Conservation (phyloP, 2,888 invertebrate genomes). For the Drosophila diplacantha region DNA sequence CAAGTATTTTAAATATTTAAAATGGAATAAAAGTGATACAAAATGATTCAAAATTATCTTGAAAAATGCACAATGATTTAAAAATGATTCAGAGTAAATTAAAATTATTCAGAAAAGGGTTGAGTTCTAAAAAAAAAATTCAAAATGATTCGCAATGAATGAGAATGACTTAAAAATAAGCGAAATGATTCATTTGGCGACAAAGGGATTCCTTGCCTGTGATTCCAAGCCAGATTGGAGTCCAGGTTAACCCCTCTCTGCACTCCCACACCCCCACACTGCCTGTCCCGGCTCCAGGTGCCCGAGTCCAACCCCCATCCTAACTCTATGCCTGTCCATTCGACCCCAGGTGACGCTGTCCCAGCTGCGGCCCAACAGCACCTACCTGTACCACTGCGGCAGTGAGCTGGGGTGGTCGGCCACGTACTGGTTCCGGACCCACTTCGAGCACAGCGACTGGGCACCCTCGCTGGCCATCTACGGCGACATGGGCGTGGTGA, state of each 20-base stretch:
- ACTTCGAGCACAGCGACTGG: conserved; percentile 84
- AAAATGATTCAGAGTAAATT: too few relatives aligned
- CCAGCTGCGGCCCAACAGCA: conserved; percentile 81
- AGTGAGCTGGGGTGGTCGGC: conserved; percentile 90
- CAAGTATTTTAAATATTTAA: too few relatives aligned
- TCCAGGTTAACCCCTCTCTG: neutral
- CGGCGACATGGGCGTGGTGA: conserved; percentile 96
- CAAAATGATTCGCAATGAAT: neutral
- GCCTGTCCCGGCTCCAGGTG: neutral
- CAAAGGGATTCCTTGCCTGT: neutral
- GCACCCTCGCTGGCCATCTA: conserved; percentile 89
- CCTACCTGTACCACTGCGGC: conserved; percentile 89
- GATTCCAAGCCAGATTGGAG: neutral
- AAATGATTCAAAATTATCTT: too few relatives aligned
- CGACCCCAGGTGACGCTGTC: conserved; percentile 77
- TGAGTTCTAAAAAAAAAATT: neutral
- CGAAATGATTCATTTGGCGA: neutral
- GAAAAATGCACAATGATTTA: too few relatives aligned
- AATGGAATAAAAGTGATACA: too few relatives aligned
- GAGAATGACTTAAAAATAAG: neutral
- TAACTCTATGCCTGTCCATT: neutral
- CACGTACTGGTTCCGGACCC: conserved; percentile 86
- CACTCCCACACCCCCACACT: neutral
- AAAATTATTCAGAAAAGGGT: too few relatives aligned
- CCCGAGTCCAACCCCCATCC: neutral